phyloP scores from a whole-genome alignment of 2,113 vertebrate genomes.

The Atractosteus spatula region DNA sequence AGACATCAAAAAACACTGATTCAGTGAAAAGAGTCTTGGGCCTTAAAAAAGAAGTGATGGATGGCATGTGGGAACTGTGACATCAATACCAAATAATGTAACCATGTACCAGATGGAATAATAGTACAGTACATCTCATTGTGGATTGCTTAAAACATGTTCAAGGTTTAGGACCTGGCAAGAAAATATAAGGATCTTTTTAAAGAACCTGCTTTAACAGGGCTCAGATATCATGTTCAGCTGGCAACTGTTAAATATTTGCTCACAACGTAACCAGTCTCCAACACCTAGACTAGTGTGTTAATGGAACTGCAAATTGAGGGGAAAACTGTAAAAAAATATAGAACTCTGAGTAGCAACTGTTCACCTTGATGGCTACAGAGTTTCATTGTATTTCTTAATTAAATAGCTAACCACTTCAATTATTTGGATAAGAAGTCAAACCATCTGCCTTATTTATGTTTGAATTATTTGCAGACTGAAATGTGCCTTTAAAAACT shows the following conservation, averaged over 20 bases:
- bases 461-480: too few relatives aligned
- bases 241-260: not conserved
- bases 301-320: not conserved
- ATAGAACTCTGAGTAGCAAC: not conserved
- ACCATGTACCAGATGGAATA: slow-evolving; percentile 23
- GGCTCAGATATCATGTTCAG: not conserved
- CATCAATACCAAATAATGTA: slow-evolving; percentile 10
- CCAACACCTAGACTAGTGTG: not conserved
- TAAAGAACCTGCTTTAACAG: too few relatives aligned
- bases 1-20: not conserved
- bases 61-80: slow-evolving; percentile 8
- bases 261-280: slow-evolving; percentile 1
- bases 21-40: not conserved
- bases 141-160: slow-evolving; percentile 7
- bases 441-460: too few relatives aligned
- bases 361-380: too few relatives aligned
- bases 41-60: not conserved
- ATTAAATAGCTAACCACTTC: too few relatives aligned
- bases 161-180: not conserved
- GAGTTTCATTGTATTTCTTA: not conserved
- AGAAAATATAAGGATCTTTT: too few relatives aligned
- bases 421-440: too few relatives aligned
- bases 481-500: too few relatives aligned
- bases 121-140: slow-evolving; percentile 4
- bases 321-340: not conserved